These are phyloP conservation scores for Orius insidiosus DNA, from an alignment of 1,140 invertebrate species.

Conservation along the genomic window DNA sequence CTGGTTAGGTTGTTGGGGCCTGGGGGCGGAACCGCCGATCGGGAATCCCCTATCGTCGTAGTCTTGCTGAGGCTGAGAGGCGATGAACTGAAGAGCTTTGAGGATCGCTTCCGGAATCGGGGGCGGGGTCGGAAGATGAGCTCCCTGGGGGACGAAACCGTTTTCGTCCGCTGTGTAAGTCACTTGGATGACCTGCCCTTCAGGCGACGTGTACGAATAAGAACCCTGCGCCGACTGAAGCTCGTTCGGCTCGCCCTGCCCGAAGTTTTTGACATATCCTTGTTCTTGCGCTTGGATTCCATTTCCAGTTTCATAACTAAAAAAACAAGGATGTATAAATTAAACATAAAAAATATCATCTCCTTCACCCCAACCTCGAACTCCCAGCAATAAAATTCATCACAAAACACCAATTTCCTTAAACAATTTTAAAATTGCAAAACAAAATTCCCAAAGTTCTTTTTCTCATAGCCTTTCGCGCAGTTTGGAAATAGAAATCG, in stretches of 20 bases:
- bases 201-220: conserved; percentile 48
- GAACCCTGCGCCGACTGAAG: conserved; percentile 13
- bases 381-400: neutral
- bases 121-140: conserved; percentile 44
- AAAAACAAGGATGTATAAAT: conserved; percentile 5
- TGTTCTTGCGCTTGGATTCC: conserved; percentile 45
- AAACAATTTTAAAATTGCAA: neutral
- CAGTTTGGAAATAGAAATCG: too few relatives aligned
- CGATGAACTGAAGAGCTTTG: conserved; percentile 47
- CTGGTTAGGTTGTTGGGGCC: too few relatives aligned
- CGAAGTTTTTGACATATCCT: conserved; percentile 35
- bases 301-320: conserved; percentile 54
- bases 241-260: conserved; percentile 28
- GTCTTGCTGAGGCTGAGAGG: conserved; percentile 12
- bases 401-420: neutral
- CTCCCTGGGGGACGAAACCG: conserved; percentile 35
- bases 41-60: conserved; percentile 9
- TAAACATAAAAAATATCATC: neutral
- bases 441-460: neutral
- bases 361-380: neutral
- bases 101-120: conserved; percentile 53
- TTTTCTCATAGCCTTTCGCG: too few relatives aligned
- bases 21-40: neutral
- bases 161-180: conserved; percentile 60
- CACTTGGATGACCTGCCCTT: conserved; percentile 46